Conservation (phyloP, 2,113 vertebrate genomes). For the Pelusios castaneus region DNA sequence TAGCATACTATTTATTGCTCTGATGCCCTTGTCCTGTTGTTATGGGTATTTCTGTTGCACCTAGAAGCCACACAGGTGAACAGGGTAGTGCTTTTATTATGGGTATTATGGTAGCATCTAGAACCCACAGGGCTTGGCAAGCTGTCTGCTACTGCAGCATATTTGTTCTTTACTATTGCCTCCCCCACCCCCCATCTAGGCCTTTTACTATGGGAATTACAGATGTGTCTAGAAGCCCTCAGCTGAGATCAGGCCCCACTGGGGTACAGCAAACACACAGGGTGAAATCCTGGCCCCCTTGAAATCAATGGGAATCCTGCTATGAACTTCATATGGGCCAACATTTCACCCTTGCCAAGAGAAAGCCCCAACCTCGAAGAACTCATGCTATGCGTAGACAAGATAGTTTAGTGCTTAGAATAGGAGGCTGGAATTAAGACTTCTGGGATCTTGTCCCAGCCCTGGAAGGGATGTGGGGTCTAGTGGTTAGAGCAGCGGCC, state of each 20-base stretch:
- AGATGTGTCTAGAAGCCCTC: not conserved
- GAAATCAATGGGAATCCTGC: not conserved
- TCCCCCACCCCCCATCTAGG: too few species aligned
- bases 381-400: not conserved
- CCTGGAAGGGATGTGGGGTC: not conserved
- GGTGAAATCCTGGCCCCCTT: not conserved
- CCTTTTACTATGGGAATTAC: not conserved
- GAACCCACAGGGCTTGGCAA: not conserved
- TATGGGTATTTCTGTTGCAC: not conserved
- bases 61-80: not conserved
- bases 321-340: not conserved
- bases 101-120: not conserved
- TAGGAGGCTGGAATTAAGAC: not conserved
- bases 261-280: not conserved
- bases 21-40: not conserved
- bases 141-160: not conserved
- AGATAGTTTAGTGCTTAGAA: not conserved
- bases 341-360: not conserved
- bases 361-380: not conserved
- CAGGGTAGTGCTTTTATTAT: not conserved
- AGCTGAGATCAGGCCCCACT: not conserved
- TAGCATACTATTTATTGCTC: not conserved
- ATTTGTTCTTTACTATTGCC: not conserved
- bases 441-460: not conserved
- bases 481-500: not conserved